Conservation (phyloP, 2,797 vertebrate genomes). For the Xiphorhynchus erythropygius region DNA sequence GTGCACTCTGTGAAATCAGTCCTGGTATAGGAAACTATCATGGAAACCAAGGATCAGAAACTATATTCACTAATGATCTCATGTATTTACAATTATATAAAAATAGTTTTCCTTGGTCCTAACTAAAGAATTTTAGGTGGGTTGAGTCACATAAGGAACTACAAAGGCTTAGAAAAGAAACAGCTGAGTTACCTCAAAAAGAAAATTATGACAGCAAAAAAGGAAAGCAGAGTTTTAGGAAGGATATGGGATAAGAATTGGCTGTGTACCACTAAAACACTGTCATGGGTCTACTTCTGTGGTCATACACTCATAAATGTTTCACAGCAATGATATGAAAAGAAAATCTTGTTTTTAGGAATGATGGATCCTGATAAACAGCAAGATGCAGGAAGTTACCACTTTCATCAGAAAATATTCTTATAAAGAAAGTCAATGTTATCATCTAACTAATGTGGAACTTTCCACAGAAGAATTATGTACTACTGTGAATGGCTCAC, state of each 20-base stretch:
- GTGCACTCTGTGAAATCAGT: neutral
- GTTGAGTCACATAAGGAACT: neutral
- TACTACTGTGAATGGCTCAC: neutral
- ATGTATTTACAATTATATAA: neutral
- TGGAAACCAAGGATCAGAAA: neutral
- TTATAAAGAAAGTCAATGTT: neutral
- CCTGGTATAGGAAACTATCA: neutral
- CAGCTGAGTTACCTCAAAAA: neutral
- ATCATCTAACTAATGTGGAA: neutral
- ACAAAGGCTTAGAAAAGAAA: conserved; percentile 6
- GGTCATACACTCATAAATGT: neutral
- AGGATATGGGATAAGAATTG: neutral
- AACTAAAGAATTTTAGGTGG: neutral
- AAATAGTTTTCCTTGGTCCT: conserved; percentile 21
- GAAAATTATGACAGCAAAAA: neutral
- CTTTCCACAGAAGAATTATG: neutral
- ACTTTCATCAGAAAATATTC: neutral
- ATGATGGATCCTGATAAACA: neutral
- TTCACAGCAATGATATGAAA: neutral
- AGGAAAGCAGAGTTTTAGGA: neutral
- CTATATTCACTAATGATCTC: neutral
- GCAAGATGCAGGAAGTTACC: rapidly evolving
- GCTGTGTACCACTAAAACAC: neutral
- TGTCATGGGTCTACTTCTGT: neutral
- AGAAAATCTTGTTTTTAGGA: neutral